phyloP scores from a whole-genome alignment of 2,888 invertebrate genomes.

The Acronicta leporina region DNA sequence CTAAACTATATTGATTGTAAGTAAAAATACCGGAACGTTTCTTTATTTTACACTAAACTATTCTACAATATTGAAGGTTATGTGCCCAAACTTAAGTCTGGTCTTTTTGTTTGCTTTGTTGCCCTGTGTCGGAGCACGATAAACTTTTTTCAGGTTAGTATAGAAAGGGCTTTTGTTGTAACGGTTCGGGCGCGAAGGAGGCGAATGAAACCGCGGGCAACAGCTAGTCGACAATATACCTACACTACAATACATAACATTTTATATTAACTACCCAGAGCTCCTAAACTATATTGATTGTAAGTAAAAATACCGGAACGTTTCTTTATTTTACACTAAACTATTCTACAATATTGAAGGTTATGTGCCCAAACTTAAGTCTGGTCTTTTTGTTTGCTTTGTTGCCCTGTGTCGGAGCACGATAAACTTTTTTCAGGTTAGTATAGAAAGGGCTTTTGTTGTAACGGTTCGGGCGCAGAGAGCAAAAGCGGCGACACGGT shows the following conservation, averaged over 20 bases:
- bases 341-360: conserved; percentile 41
- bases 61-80: conserved; percentile 40
- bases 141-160: conserved; percentile 67
- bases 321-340: conserved; percentile 12
- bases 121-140: conserved; percentile 53
- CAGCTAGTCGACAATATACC: too few relatives aligned
- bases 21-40: too few relatives aligned
- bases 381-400: conserved; percentile 52
- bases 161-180: conserved; percentile 72
- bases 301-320: too few relatives aligned
- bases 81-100: conserved; percentile 29
- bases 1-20: too few relatives aligned
- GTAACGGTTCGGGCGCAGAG: conserved; percentile 63
- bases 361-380: conserved; percentile 32
- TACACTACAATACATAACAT: too few relatives aligned
- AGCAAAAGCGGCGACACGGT: conserved; percentile 71
- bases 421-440: conserved; percentile 66
- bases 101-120: conserved; percentile 53
- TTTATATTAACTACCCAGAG: too few relatives aligned
- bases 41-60: conserved; percentile 22
- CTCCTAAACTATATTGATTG: too few relatives aligned
- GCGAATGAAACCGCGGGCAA: too few relatives aligned
- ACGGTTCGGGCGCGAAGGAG: conserved; percentile 63
- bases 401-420: conserved; percentile 52
- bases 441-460: conserved; percentile 73